phyloP scores from a whole-genome alignment of 2,113 vertebrate species.

The Globicephala melas region DNA sequence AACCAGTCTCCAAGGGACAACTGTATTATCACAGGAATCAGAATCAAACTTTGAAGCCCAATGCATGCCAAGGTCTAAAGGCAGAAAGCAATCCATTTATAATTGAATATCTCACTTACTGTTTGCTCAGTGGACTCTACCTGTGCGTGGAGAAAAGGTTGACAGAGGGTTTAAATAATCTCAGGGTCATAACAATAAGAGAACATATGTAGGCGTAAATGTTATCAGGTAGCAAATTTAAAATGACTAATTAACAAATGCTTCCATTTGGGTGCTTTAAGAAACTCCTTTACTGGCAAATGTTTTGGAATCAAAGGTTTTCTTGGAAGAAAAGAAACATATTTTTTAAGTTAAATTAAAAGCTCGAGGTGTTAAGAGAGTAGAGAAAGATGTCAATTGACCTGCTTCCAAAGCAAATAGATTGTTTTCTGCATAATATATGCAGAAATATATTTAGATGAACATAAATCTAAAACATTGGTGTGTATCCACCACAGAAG shows the following conservation, averaged over 20 bases:
- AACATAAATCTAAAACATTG: background rate
- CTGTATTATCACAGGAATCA: background rate
- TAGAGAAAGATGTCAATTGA: background rate
- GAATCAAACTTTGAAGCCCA: background rate
- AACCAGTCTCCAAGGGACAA: no score
- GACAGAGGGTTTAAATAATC: background rate
- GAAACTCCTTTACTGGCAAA: background rate
- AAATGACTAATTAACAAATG: background rate
- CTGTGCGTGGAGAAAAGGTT: background rate
- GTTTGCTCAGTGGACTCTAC: background rate
- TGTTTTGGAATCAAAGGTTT: background rate
- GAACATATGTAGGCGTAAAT: background rate
- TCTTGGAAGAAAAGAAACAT: background rate
- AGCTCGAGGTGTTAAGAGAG: background rate
- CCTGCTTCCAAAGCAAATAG: background rate
- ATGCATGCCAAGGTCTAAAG: background rate
- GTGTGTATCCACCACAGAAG: background rate
- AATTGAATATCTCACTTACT: background rate
- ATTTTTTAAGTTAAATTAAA: background rate
- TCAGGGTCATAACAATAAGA: background rate
- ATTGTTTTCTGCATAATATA: background rate
- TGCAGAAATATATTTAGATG: no score
- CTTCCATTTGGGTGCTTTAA: background rate
- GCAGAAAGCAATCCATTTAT: background rate
- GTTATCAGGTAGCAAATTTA: background rate